Conservation (phyloP, 2,113 vertebrate genomes). For the Camelus bactrianus region DNA sequence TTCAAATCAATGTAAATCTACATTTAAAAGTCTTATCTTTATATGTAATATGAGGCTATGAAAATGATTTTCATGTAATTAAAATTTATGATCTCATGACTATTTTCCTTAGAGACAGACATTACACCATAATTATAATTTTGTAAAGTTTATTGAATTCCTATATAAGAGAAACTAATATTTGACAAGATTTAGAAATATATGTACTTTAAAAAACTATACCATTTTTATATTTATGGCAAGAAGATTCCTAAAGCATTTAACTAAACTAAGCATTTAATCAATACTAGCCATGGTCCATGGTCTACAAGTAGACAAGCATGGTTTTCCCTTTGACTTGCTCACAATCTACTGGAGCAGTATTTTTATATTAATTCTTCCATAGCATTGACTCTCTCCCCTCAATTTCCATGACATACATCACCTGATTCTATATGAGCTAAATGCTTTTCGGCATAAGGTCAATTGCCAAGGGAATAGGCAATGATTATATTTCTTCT, state of each 20-base stretch:
- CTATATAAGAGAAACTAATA: background rate
- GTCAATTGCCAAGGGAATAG: background rate
- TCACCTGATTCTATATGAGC: background rate
- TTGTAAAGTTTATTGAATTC: background rate
- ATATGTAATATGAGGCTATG: background rate
- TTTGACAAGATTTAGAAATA: background rate
- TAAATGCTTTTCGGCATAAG: background rate
- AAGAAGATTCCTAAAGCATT: background rate
- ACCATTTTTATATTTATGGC: background rate
- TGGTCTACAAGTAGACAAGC: background rate
- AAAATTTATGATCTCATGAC: background rate
- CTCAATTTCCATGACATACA: background rate
- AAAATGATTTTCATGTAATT: background rate
- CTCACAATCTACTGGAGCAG: background rate
- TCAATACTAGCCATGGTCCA: background rate
- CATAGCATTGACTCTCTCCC: background rate
- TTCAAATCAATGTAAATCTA: conserved; percentile 4
- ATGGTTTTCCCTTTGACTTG: background rate
- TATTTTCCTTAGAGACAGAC: background rate
- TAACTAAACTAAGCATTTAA: background rate
- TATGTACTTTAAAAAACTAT: background rate
- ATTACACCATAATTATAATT: background rate
- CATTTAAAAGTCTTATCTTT: background rate
- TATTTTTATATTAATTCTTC: conserved; percentile 1
- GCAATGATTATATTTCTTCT: background rate